A percentile compares a stretch with the other conserved stretches of the same genome.
phyloP scores from a whole-genome alignment of 2,888 invertebrate genomes.

The Tryphoninae sp. region DNA sequence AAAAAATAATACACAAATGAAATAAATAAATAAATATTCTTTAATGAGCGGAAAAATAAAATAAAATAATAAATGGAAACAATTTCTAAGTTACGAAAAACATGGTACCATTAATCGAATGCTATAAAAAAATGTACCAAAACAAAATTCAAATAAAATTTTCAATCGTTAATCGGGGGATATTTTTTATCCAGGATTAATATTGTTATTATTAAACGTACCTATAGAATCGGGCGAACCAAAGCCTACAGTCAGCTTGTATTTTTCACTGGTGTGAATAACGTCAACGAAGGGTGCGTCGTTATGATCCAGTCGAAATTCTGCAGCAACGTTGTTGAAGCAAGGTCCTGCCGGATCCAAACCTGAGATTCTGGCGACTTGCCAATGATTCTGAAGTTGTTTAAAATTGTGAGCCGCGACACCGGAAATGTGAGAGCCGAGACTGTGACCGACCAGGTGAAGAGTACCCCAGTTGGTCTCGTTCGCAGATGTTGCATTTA shows the following conservation, averaged over 20 bases:
- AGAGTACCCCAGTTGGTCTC: constrained; percentile 74
- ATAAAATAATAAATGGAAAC: neutral
- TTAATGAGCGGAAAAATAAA: neutral
- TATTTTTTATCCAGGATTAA: neutral
- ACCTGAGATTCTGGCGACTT: constrained; percentile 81
- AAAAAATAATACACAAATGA: neutral
- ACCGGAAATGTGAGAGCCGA: constrained; percentile 85
- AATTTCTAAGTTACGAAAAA: neutral
- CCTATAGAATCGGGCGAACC: constrained; percentile 84
- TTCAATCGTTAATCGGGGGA: neutral
- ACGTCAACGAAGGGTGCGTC: constrained; percentile 86
- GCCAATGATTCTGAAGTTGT: constrained; percentile 75
- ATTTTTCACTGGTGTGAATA: constrained; percentile 85
- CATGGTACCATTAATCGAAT: neutral
- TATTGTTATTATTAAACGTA: constrained; percentile 67
- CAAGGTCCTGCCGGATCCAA: constrained; percentile 87
- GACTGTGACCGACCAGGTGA: constrained; percentile 85
- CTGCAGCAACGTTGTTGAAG: constrained; percentile 81
- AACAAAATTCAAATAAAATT: neutral
- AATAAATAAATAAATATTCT: neutral
- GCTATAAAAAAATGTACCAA: neutral
- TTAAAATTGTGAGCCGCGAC: constrained; percentile 83
- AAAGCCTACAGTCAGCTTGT: constrained; percentile 83
- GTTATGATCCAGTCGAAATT: constrained; percentile 82
- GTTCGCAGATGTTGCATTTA: constrained; percentile 77